Conservation (phyloP, 2,888 invertebrate genomes). For the Tethea ocularis region DNA sequence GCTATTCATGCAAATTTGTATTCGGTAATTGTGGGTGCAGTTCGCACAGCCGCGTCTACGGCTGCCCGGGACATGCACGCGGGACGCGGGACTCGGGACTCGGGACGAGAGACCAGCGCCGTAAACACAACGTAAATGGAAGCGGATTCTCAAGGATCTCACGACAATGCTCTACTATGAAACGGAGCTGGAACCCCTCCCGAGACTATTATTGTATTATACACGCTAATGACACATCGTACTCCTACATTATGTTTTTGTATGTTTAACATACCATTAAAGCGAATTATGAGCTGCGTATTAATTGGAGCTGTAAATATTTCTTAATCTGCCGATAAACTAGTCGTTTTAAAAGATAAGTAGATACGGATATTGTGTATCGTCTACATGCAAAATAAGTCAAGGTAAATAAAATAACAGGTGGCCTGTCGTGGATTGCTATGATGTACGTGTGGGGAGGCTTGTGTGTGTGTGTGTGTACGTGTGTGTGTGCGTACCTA, state of each 20-base stretch:
- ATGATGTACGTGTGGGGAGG: too few species aligned
- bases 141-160: neutral
- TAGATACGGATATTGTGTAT: neutral
- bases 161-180: neutral
- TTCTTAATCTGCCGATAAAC: neutral
- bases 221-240: too few species aligned
- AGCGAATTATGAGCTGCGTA: neutral
- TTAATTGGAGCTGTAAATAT: neutral
- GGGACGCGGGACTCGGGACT: too few species aligned
- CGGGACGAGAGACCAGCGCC: neutral
- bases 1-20: neutral
- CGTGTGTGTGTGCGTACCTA: conserved; percentile 7
- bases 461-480: conserved; percentile 9
- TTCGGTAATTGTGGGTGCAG: neutral
- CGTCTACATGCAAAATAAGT: neutral
- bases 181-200: neutral
- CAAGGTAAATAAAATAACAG: neutral
- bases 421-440: too few species aligned
- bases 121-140: neutral
- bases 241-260: neutral
- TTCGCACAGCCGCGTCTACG: neutral
- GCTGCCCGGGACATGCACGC: neutral
- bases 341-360: neutral
- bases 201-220: too few species aligned
- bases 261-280: neutral